Percentiles rank a stretch among this genome's conserved stretches.
phyloP scores from a whole-genome alignment of 2,113 vertebrate genomes.

The Tragelaphus strepsiceros region DNA sequence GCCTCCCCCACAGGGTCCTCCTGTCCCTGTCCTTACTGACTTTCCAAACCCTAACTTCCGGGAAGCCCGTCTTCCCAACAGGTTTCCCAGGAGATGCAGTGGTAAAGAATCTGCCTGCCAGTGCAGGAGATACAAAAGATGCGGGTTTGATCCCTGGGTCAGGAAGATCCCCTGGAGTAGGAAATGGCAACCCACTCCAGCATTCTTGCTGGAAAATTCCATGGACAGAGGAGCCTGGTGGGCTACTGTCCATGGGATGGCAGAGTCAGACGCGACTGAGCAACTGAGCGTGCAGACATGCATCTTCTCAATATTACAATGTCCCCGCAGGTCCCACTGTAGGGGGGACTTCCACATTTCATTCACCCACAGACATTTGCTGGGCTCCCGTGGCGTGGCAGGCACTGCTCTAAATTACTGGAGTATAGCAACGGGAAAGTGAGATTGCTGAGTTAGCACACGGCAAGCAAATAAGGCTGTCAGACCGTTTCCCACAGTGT shows the following conservation, averaged over 20 bases:
- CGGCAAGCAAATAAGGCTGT: rapidly evolving
- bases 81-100: not conserved
- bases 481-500: rapidly evolving
- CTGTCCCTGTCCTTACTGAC: not conserved
- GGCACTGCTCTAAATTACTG: rapidly evolving
- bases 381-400: rapidly evolving
- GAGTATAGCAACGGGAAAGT: rapidly evolving
- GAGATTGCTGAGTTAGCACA: rapidly evolving
- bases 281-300: not conserved
- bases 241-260: not conserved
- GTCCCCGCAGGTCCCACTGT: rapidly evolving
- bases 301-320: rapidly evolving
- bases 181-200: not conserved
- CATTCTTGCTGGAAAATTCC: not conserved
- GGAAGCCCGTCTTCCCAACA: not conserved
- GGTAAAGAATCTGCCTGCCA: not conserved
- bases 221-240: not conserved
- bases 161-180: not conserved
- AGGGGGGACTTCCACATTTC: rapidly evolving
- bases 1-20: not conserved
- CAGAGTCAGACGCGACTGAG: not conserved
- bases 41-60: no score
- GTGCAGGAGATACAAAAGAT: not conserved
- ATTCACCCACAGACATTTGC: rapidly evolving
- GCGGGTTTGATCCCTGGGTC: not conserved